Evolutionary conservation across 2,113 vertebrate species (phyloP), one percentile per base, ranked within the genome.

Genomic region (Cynopterus brachyotis): DNA sequence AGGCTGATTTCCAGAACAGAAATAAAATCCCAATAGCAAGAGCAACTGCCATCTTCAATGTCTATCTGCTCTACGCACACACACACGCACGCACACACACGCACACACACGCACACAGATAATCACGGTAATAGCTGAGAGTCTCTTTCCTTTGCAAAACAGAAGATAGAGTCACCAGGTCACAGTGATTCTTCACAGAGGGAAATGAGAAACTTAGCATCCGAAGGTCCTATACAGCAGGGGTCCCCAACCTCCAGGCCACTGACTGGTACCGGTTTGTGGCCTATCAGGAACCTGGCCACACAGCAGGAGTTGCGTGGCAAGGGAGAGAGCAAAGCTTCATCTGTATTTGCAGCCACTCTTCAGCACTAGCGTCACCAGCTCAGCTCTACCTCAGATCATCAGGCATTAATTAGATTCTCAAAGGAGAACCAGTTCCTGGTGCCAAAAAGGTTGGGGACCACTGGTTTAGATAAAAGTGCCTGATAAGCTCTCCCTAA

Each of bases 1-100:
- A 92, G 89, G 35, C 40, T 96, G 59, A 89, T 94, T 92, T 95
- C 55, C 45, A 93, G 70, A 93, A 96, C 22, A 47, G 9, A 97
- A 97, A 81, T 72, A 85, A 93, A 94, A 91, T 82, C 10, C 37
- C 67, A 94, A 45, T 37, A 79, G 57, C 37, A 94, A 80, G 47
- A 78, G 28, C 13, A 81, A n/a, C 30, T 82, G 28, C 62, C 80
- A 78, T 57, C 45, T 89, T 62, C 64, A 53, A n/a, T n/a, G 76
- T 57, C 64, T 75, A 35, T 66, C 75, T 92, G 59, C n/a, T 96
- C 35, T 90, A 69, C 1, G 60, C 6, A 57, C 15, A 28, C 28
- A 32, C 3, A 70, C 37, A 1, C 26, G 37, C 11, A 40, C 57
- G 66, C 16, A 62, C 66, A 59, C 40, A 72, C 55, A 79, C 12